These are phyloP conservation scores for Anguilla marmorata DNA, from an alignment of 2,797 vertebrate genomes.

Conservation along the genomic window DNA sequence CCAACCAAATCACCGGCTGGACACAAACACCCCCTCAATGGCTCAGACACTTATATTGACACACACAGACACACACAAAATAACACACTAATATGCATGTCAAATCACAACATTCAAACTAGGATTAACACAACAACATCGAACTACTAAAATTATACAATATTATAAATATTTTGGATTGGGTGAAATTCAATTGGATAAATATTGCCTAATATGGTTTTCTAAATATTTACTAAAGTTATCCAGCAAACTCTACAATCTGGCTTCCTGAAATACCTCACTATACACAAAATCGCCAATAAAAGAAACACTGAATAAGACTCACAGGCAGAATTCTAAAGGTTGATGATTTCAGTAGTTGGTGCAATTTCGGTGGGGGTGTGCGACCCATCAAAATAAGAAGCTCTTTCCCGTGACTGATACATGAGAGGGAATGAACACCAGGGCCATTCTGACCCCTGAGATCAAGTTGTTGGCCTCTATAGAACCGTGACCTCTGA, in stretches of 20 bases:
- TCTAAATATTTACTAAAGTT: conserved; percentile 9
- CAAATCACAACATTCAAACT: background rate
- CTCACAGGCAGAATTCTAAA: background rate
- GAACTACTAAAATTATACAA: background rate
- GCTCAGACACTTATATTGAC: conserved; percentile 18
- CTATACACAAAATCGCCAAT: background rate
- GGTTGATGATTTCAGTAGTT: background rate
- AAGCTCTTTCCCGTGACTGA: background rate
- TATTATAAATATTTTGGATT: background rate
- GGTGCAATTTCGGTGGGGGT: background rate
- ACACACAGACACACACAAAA: conserved; percentile 18
- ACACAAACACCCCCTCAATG: conserved; percentile 13
- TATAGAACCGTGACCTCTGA: background rate
- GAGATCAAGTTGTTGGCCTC: background rate
- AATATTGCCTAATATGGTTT: background rate
- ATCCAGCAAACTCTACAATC: background rate
- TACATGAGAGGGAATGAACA: background rate
- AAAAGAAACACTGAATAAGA: background rate
- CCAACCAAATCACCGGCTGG: conserved; percentile 18
- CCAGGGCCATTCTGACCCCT: background rate
- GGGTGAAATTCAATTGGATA: background rate
- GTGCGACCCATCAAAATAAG: background rate
- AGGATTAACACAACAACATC: background rate
- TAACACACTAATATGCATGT: conserved; percentile 27
- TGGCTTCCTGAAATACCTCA: background rate